phyloP scores from a whole-genome alignment of 2,797 vertebrate species.

The Melanitta fusca region DNA sequence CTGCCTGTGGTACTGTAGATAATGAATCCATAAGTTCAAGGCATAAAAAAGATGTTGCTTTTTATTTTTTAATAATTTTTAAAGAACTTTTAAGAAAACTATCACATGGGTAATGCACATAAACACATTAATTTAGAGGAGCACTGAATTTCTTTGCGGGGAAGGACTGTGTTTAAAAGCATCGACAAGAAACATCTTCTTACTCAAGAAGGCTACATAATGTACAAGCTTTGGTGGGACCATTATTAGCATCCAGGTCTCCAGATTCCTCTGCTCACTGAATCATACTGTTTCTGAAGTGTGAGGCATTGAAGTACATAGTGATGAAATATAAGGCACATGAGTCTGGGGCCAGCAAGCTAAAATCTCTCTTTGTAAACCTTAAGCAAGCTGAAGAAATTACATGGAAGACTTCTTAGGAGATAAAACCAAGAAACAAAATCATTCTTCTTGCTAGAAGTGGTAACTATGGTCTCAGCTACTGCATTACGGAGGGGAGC shows the following conservation, averaged over 20 bases:
- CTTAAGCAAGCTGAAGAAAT: background rate
- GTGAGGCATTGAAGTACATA: background rate
- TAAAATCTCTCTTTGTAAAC: background rate
- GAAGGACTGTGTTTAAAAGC: background rate
- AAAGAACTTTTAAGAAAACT: background rate
- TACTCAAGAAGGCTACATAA: background rate
- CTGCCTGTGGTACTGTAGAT: background rate
- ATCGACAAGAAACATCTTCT: background rate
- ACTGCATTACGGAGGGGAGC: background rate
- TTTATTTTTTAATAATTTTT: background rate
- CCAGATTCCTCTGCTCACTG: background rate
- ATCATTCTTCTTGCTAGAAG: background rate
- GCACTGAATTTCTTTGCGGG: background rate
- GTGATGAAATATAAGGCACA: background rate
- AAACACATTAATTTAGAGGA: background rate
- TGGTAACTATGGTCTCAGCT: background rate
- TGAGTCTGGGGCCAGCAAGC: background rate
- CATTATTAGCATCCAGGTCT: background rate
- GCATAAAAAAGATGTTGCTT: background rate
- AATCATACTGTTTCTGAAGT: background rate
- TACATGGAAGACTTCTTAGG: background rate
- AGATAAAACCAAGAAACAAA: background rate
- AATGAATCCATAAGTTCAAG: background rate
- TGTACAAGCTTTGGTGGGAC: background rate
- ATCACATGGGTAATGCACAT: background rate